Evolutionary conservation across 2,888 invertebrate species (phyloP), one percentile per base, ranked within the genome.

Genomic region (Branchipolynoe longqiensis): DNA sequence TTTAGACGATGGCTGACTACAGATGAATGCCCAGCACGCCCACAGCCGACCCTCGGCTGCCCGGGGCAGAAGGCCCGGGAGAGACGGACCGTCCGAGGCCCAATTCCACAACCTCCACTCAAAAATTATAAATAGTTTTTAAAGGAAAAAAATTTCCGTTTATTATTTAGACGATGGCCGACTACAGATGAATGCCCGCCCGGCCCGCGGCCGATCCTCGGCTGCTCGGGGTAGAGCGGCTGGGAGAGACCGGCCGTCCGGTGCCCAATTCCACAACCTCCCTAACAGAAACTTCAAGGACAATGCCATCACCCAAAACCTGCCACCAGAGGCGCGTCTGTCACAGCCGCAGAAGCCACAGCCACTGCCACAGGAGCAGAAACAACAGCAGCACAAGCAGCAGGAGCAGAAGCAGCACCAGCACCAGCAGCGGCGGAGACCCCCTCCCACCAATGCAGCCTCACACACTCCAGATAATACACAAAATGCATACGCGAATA

Each of bases 301-400:
- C 8, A 18, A 12, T 48, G n/a, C n/a, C n/a, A n/a, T n/a, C n/a
- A n/a, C 48, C 48, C 8, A 48, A 8, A 18, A n/a, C 48, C 78
- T 78, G 14, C 78, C 78, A 25, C 41, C 41, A 41, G 48, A 78
- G 33, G 78, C 78, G 8, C 25, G 78, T 3, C 48, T 78, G 25
- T 78, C 78, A 14, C 78, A 54, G 22, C 78, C 78, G 6, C 78
- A 41, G 4, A 1, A 3, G 2, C 28, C 25, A 62, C 28, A 62
- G 31, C 62, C n/a, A n/a, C n/a, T n/a, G n/a, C n/a, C n/a, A n/a
- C n/a, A n/a, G n/a, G n/a, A n/a, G n/a, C n/a, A n/a, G n/a, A n/a
- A n/a, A n/a, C n/a, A n/a, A n/a, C n/a, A n/a, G n/a, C n/a, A n/a
- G n/a, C n/a, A n/a, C n/a, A n/a, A n/a, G n/a, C n/a, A n/a, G n/a